A percentile compares a stretch with the other conserved stretches of the same genome.
phyloP scores from a whole-genome alignment of 2,113 vertebrate genomes.

The Zootoca vivipara region DNA sequence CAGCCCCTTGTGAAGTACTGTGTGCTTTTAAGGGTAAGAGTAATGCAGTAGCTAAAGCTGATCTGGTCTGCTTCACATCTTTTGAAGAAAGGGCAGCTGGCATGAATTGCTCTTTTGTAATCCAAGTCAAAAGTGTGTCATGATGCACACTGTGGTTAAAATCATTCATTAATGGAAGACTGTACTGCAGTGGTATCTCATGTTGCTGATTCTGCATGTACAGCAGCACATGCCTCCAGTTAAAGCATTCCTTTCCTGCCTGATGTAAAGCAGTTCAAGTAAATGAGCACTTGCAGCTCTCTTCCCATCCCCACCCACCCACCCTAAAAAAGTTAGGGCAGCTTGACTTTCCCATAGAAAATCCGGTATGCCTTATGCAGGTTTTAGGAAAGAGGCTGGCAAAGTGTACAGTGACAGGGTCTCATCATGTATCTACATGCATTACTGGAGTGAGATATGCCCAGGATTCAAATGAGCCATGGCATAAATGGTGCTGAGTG shows the following conservation, averaged over 20 bases:
- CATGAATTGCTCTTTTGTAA: not conserved
- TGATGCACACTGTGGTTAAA: not conserved
- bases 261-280: not conserved
- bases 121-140: not conserved
- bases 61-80: not conserved
- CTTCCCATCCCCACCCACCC: not conserved
- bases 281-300: not conserved
- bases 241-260: not conserved
- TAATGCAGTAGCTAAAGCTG: not conserved
- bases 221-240: not conserved
- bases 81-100: not conserved
- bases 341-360: not conserved
- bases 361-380: not conserved
- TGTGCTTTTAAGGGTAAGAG: not conserved
- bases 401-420: not conserved
- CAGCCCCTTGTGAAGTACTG: not conserved
- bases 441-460: not conserved
- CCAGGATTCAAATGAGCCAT: not conserved
- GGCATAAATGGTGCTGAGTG: not conserved
- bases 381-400: not conserved
- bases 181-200: not conserved
- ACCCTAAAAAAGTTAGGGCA: not conserved
- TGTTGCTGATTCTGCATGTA: slow-evolving; percentile 19
- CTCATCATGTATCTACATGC: not conserved
- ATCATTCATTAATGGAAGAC: not conserved